These are phyloP conservation scores for Platanista minor DNA, from an alignment of 2,113 vertebrate species.

Conservation along the genomic window DNA sequence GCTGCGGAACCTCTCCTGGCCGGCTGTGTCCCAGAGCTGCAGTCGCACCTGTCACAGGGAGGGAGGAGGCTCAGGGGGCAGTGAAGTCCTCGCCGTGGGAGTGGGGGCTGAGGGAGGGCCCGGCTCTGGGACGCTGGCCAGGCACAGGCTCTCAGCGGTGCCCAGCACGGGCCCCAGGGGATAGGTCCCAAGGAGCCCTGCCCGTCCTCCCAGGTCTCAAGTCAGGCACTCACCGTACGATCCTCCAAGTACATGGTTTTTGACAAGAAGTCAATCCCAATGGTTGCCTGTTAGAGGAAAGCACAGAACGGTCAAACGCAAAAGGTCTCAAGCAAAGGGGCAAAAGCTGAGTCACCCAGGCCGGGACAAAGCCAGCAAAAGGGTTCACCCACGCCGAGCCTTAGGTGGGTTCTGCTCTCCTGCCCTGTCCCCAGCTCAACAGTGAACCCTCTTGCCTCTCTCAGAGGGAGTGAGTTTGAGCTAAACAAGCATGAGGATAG, in stretches of 20 bases:
- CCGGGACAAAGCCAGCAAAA: background rate
- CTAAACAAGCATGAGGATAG: background rate
- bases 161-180: background rate
- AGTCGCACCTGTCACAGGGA: conserved; percentile 85
- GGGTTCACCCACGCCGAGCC: too few relatives aligned
- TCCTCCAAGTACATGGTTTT: conserved; percentile 98
- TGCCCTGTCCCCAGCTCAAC: too few relatives aligned
- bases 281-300: conserved; percentile 86
- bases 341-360: background rate
- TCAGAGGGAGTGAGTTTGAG: background rate
- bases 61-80: background rate
- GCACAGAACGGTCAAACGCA: background rate
- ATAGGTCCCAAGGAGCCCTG: background rate
- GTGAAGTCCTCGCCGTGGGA: background rate
- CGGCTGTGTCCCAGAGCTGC: conserved; percentile 96
- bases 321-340: background rate
- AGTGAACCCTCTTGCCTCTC: background rate
- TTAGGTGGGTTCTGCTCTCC: background rate
- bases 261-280: conserved; percentile 95
- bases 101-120: background rate
- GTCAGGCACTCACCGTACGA: conserved; percentile 87
- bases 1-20: conserved; percentile 94
- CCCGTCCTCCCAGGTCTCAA: background rate
- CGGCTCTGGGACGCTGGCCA: background rate
- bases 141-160: background rate